Evolutionary conservation across 2,797 vertebrate genomes (phyloP), one percentile per base, ranked within the genome.

Genomic region (Propithecus perrieri): DNA sequence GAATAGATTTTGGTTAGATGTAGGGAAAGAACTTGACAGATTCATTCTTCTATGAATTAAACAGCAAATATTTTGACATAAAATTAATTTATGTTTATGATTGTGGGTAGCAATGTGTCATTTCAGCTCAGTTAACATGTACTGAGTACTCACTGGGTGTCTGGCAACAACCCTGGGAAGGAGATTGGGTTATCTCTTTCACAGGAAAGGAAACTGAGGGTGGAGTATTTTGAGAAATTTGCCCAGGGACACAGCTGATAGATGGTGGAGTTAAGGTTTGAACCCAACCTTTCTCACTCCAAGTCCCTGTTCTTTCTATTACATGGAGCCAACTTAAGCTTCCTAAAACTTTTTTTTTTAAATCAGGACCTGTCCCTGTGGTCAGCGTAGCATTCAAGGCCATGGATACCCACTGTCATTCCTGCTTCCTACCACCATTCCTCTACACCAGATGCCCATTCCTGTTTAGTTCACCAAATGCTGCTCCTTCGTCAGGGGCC

Each of bases 11-110:
- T 91, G 85, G 46, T 92, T 95, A 89, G 46, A 63, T 95, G 46
- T 85, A 95, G 78, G 74, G 71, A 89, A 79, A 95, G 81, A 94
- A 89, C 75, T 91, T 87, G 94, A 94, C 69, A 91, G 94, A 89
- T 67, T 95, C 85, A 93, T 95, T 97, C 90, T 97, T 97, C 91
- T 97, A 17, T 71, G 88, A 96, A 80, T 96, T 93, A 94, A 89
- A 53, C 80, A 90, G 81, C n/a, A 94, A 89, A 93, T 95, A 89
- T 96, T 98, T 96, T 96, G 97, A 96, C 83, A 87, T 76, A 95
- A 93, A 92, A 86, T 94, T 85, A 85, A 63, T 79, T 95, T 86
- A 33, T 94, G 83, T 97, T 95, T 97, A 43, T 78, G 85, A 63
- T 86, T 91, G 55, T 94, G 79, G 89, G 55, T 89, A 93, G 79